phyloP scores from a whole-genome alignment of 1,140 invertebrate genomes.

The Solenopsis invicta region DNA sequence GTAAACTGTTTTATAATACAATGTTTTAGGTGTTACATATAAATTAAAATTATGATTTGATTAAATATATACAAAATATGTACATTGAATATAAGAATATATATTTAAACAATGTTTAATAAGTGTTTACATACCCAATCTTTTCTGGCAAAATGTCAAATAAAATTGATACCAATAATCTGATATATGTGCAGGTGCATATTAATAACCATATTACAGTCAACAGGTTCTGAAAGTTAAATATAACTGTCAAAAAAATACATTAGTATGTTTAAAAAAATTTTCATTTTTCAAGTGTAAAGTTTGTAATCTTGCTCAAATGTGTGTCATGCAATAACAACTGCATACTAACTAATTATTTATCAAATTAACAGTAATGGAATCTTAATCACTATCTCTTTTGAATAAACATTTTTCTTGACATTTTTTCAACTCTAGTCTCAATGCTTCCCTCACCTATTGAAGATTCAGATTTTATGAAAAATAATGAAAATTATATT shows the following conservation, averaged over 20 bases:
- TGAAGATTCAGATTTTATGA: too few species aligned
- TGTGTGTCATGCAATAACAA: neutral
- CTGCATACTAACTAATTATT: neutral
- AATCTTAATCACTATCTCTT: neutral
- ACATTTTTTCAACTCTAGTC: neutral
- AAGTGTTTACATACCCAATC: constrained; percentile 92
- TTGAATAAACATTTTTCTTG: neutral
- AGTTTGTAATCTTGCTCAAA: neutral
- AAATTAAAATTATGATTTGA: constrained; percentile 86
- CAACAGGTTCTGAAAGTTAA: constrained; percentile 99
- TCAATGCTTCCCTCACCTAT: neutral
- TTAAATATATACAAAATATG: constrained; percentile 14
- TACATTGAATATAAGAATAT: neutral
- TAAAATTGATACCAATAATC: constrained; percentile 95
- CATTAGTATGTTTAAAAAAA: constrained; percentile 11
- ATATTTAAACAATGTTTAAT: neutral
- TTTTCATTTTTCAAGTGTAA: neutral
- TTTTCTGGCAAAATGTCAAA: constrained; percentile 95
- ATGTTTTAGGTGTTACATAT: too few species aligned
- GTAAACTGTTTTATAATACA: too few species aligned
- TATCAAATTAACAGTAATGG: neutral
- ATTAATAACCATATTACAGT: constrained; percentile 97
- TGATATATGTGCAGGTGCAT: constrained; percentile 99
- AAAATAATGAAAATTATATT: too few species aligned
- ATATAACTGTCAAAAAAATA: constrained; percentile 93